Evolutionary conservation across 2,113 vertebrate genomes (phyloP), one percentile per base, ranked within the genome.

Genomic region (Callipepla squamata): DNA sequence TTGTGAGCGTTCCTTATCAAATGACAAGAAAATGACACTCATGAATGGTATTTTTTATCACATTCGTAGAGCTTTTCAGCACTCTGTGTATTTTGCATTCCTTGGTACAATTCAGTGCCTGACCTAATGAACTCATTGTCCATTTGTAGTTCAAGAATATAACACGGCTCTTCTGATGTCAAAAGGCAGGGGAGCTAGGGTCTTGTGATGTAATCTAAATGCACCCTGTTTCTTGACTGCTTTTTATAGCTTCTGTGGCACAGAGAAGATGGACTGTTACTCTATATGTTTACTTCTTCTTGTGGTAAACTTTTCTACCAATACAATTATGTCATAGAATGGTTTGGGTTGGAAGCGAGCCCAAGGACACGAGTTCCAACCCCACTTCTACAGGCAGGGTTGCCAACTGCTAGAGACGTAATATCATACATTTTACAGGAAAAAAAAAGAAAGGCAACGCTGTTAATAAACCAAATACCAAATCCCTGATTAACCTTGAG

Each of bases 221-320:
- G 14, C 32, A 42, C 21, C 34, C n/a, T 3, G 9, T 22, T 11
- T 89, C 14, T 19, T 68, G 44, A 11, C 34, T 74, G 51, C 8
- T 81, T 26, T 55, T 78, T 55, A 20, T 66, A 5, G 22, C 77
- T 57, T 14, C 42, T 42, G 5, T 28, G 8, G 13, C 7, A 18
- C 0, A 34, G 16, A 25, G 3, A 28, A 63, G 47, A 15, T 4
- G 9, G 6, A 22, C 5, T 53, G 3, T 40, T 48, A 4, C 3
- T 21, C n/a, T 13, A 13, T 13, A 40, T 45, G 18, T 70, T 59
- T n/a, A 5, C 32, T 11, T 58, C 11, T 58, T 20, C 32, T n/a
- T 4, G 2, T n/a, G 4, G 55, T 58, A n/a, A 16, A n/a, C 55
- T 30, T 20, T 58, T 58, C 55, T 58, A n/a, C 55, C 30, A 57